Conservation (phyloP, 2,797 vertebrate species). For the Gymnothorax reevesii region DNA sequence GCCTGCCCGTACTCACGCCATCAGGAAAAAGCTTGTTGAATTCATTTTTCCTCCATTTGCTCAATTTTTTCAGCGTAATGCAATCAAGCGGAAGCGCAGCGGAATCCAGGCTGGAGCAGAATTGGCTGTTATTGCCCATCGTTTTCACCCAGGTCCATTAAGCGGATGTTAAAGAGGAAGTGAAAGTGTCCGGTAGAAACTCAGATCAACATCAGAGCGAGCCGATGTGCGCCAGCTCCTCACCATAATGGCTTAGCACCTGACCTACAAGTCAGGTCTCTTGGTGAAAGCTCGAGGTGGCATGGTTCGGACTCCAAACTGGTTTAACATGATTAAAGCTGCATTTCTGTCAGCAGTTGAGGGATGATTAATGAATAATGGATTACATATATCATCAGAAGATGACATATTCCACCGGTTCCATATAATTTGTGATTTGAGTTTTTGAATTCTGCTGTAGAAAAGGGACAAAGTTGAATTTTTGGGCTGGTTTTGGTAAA, state of each 20-base stretch:
- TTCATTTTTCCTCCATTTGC: neutral
- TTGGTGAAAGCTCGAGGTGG: slow-evolving; percentile 16
- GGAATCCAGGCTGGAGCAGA: neutral
- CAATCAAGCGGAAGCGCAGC: neutral
- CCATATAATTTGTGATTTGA: too few species aligned
- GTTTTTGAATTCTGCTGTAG: too few species aligned
- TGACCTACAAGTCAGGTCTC: slow-evolving; percentile 53
- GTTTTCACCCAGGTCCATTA: neutral
- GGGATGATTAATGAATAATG: too few species aligned
- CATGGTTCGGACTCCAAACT: too few species aligned
- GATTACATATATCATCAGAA: too few species aligned
- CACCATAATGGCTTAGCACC: slow-evolving; percentile 49
- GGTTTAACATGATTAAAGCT: too few species aligned
- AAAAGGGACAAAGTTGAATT: too few species aligned
- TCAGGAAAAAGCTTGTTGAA: neutral
- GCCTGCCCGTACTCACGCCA: neutral
- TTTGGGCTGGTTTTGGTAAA: too few species aligned
- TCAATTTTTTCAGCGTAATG: neutral
- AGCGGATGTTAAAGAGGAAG: neutral
- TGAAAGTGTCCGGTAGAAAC: neutral
- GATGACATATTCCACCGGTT: too few species aligned
- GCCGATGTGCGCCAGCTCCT: slow-evolving; percentile 52
- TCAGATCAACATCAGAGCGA: neutral
- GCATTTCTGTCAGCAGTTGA: too few species aligned
- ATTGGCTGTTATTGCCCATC: neutral